Evolutionary conservation across 2,888 invertebrate genomes (phyloP), one percentile per base, ranked within the genome.

Genomic region (Argyresthia goedartella): DNA sequence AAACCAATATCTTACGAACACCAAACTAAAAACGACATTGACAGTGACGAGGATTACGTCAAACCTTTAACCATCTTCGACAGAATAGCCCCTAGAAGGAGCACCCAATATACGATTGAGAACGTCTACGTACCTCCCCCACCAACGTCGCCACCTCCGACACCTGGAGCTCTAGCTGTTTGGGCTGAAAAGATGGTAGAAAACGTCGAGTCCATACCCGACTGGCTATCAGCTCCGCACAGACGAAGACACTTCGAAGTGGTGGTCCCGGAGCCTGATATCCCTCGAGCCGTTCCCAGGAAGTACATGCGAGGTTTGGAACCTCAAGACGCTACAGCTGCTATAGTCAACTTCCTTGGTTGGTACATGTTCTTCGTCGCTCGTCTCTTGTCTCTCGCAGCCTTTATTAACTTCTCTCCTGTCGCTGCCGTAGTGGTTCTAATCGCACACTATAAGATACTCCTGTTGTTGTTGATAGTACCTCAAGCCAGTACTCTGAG

Each of bases 291-390:
- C 49, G 69, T 81, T 42, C 88, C 85, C 16, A 81, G 84, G 49
- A 82, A 76, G 41, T 91, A 81, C 50, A 84, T 88, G 59, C 82
- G 91, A 59, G 93, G 92, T 8, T 82, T 94, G 8, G 91, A 92
- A 57, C 92, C 93, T 57, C 94, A 94, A 60, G 93, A 94, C 63
- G 88, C 91, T 1, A 87, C 91, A 0, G 93, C 92, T 10, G 90
- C 90, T 59, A 69, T 91, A 7, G 81, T 94, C 4, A 88, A 92
- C 33, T 93, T 91, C 65, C 71, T 92, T n/a, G 93, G 92, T 68
- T 95, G 95, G 95, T 91, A 92, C 57, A 80, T 90, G 45, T 94
- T 94, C 66, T 89, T 94, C 49, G 67, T 91, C n/a, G 89, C 92
- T 43, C 88, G 95, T 48, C 85, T 94, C 73, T 77, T 93, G 49